Evolutionary conservation across 2,113 vertebrate genomes (phyloP).

Genomic region (Notiomystis cincta): DNA sequence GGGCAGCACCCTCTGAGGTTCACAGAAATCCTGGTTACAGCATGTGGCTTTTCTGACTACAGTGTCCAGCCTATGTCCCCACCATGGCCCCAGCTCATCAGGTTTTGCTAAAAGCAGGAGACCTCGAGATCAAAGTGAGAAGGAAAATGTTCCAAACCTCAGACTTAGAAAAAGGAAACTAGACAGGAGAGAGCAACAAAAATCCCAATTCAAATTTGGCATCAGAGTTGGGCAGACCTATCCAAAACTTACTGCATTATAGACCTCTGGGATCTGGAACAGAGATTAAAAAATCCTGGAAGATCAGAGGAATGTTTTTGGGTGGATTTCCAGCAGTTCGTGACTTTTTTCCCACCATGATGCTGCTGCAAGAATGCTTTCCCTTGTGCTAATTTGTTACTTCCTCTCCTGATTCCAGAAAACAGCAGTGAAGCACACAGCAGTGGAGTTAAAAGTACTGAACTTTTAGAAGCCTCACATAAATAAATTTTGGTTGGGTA

Average conservation of each 20-base stretch:
- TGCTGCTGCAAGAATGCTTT: constrained; percentile 6
- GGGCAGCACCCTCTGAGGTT: neutral
- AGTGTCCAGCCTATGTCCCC: neutral
- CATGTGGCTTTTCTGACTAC: neutral
- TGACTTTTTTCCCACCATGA: neutral
- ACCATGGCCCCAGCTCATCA: neutral
- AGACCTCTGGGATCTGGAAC: neutral
- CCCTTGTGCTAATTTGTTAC: constrained; percentile 44
- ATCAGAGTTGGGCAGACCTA: neutral
- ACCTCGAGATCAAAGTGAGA: neutral
- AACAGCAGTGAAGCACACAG: constrained; percentile 16
- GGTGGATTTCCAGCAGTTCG: constrained; percentile 9
- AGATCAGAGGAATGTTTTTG: neutral
- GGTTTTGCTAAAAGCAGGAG: neutral
- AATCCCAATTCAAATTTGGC: neutral
- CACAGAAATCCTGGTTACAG: neutral
- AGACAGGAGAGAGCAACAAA: neutral
- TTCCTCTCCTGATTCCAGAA: constrained; percentile 37
- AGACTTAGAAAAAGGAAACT: neutral
- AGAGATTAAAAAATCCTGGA: neutral
- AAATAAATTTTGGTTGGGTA: neutral
- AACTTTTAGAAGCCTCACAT: neutral
- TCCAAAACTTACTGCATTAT: neutral
- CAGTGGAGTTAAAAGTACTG: neutral
- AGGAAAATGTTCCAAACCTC: neutral